phyloP scores from a whole-genome alignment of 2,113 vertebrate genomes.

The Serinus canaria region DNA sequence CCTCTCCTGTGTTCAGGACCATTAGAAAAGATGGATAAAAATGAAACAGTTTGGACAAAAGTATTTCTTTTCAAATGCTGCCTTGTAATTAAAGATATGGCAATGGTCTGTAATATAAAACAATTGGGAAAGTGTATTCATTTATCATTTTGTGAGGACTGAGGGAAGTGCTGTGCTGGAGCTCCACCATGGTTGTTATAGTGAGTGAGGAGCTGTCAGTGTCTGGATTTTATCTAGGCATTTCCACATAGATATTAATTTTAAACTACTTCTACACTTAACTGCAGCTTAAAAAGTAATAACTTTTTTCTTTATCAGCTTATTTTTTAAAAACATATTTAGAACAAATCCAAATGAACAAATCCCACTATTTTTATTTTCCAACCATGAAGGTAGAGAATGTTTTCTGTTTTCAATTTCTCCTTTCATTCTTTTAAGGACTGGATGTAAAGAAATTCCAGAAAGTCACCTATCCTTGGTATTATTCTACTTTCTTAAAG shows the following conservation, averaged over 20 bases:
- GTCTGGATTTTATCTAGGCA: background rate
- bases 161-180: background rate
- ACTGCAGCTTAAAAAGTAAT: background rate
- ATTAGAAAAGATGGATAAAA: background rate
- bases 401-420: background rate
- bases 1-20: background rate
- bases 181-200: background rate
- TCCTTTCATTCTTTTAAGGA: background rate
- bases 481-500: background rate
- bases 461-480: background rate
- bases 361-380: background rate
- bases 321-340: background rate
- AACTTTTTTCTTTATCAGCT: background rate
- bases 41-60: background rate
- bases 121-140: background rate
- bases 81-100: background rate
- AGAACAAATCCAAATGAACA: background rate
- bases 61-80: background rate
- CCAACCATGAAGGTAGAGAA: fast-evolving
- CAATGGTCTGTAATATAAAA: background rate
- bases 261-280: background rate
- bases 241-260: background rate
- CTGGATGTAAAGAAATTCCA: background rate
- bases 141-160: background rate
- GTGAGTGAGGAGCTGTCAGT: background rate